Base-by-base conservation (phyloP, 2,113 vertebrate species). In the Nothocercus julius region DNA sequence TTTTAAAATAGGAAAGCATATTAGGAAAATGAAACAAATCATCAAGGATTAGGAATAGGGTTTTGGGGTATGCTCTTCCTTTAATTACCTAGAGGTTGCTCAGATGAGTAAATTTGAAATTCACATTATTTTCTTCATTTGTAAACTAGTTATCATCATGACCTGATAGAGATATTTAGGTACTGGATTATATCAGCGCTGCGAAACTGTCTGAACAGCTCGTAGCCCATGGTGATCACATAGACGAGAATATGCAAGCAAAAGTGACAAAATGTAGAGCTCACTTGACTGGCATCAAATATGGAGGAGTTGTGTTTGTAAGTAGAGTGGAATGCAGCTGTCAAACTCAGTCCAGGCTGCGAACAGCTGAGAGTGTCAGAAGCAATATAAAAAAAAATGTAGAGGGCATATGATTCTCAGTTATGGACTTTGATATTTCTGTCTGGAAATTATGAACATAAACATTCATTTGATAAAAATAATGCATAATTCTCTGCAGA, bases 311-410 rank as follows among this genome's bases (percentile, higher is more conserved):
- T 75, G 6, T 8, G 42, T 94, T 77, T 90, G 93, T 62, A 79
- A 67, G 90, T 85, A 64, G 75, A 54, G 28, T 81, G 54, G 93
- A 95, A 93, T 96, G 95, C 96, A 96, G 95, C 94, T 97, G 93
- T 96, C 92, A 84, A 32, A 58, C 82, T 93, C 94, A 69, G 92
- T 94, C 90, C 87, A 69, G 22, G 11, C 92, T 92, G 88, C 88
- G 89, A 95, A 96, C 94, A 97, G 95, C 95, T 96, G 96, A 94
- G 56, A 2, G 3, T 20, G 63, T 86, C 88, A 85, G 86, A 49
- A 90, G 81, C 53, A 58, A 9, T 21, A 63, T 36, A n/a, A 59
- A 66, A 76, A 45, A 47, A 6, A 45, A 28, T 9, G 12, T 47
- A 38, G 24, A 51, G 18, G 21, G n/a, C 40, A 3, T 80, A 22